Percentiles rank a stretch among this genome's conserved stretches.
Conservation (phyloP, 2,888 invertebrate species). For the Cactoblastis cactorum region DNA sequence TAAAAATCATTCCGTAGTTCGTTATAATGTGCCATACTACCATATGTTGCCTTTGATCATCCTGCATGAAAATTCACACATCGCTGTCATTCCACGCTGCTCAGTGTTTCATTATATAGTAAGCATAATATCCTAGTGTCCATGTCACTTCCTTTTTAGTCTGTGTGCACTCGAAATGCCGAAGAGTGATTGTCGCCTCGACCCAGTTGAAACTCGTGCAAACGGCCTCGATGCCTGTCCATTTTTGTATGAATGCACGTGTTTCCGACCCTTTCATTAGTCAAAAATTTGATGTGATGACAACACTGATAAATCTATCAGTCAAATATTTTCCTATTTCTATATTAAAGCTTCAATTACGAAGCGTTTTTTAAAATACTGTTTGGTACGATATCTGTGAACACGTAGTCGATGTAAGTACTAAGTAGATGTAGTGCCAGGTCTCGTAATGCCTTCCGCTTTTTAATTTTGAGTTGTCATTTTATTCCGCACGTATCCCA, state of each 20-base stretch:
- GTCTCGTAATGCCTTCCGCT: slow-evolving; percentile 70
- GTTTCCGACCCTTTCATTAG: slow-evolving; percentile 30
- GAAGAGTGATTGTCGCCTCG: slow-evolving; percentile 72
- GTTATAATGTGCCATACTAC: slow-evolving; percentile 18
- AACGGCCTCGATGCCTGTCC: slow-evolving; percentile 23
- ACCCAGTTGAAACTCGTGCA: slow-evolving; percentile 36
- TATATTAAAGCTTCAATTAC: slow-evolving; percentile 45
- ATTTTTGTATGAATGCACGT: slow-evolving; percentile 33
- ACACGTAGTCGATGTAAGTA: slow-evolving; percentile 59
- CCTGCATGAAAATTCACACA: background rate
- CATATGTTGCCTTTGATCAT: background rate
- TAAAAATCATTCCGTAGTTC: slow-evolving; percentile 45
- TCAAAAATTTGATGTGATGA: slow-evolving; percentile 38
- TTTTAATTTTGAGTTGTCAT: slow-evolving; percentile 75
- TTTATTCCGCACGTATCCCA: slow-evolving; percentile 81
- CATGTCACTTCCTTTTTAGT: slow-evolving; percentile 64
- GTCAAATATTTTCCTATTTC: slow-evolving; percentile 29
- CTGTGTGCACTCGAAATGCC: slow-evolving; percentile 70
- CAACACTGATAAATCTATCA: slow-evolving; percentile 22
- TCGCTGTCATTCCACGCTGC: slow-evolving; percentile 22
- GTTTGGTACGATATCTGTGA: slow-evolving; percentile 28
- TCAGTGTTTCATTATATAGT: slow-evolving; percentile 10
- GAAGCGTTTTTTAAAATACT: slow-evolving; percentile 39
- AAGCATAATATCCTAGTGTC: slow-evolving; percentile 48
- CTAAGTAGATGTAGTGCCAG: slow-evolving; percentile 66